Evolutionary conservation across 92 coral and sea anemone genomes (phyloP).

Genomic region (Parazoanthus atlanticus): DNA sequence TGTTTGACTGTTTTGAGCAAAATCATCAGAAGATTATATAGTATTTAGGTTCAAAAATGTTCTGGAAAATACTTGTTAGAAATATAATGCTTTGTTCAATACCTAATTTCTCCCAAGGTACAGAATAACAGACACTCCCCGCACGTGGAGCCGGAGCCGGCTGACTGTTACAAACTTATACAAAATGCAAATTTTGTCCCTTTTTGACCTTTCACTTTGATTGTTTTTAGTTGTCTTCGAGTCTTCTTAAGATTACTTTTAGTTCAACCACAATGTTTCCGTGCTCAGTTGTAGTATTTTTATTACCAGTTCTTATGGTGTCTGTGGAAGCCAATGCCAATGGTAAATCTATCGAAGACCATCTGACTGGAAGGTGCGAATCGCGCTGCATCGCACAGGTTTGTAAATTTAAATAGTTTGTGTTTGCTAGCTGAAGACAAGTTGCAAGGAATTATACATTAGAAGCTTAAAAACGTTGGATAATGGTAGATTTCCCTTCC

Average conservation of each 20-base stretch:
- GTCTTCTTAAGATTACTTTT: not conserved
- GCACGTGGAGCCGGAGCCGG: not conserved
- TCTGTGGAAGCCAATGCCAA: not conserved
- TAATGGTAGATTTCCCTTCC: not conserved
- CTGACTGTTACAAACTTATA: not conserved
- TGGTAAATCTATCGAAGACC: not conserved
- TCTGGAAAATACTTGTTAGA: not conserved
- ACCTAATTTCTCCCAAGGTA: not conserved
- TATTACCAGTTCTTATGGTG: not conserved
- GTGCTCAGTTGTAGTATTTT: not conserved
- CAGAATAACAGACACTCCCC: not conserved
- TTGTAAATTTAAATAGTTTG: constrained; percentile 26
- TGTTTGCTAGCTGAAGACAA: not conserved
- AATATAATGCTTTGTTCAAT: not conserved
- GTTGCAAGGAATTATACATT: not conserved
- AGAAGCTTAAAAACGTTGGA: not conserved
- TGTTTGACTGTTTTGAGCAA: too few species aligned
- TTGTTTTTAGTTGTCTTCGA: not conserved
- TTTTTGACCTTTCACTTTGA: not conserved
- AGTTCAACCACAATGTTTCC: not conserved
- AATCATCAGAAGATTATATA: too few species aligned
- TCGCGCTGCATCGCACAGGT: constrained; percentile 30
- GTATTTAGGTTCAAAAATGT: not conserved
- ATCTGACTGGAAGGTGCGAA: constrained; percentile 6
- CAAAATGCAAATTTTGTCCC: not conserved